Evolutionary conservation across 2,113 vertebrate genomes (phyloP).

Genomic region (Oplegnathus fasciatus): DNA sequence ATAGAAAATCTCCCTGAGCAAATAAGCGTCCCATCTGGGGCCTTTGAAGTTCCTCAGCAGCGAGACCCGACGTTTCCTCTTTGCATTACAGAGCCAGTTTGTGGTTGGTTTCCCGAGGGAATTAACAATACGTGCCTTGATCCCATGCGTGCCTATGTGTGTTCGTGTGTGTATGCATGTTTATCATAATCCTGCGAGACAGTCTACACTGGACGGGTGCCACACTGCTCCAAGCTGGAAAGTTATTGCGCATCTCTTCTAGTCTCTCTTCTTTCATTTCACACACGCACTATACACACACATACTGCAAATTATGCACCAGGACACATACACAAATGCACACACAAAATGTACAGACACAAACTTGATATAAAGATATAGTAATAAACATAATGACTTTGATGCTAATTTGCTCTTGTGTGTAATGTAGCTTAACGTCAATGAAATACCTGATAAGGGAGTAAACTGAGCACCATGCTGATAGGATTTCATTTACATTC

Average conservation of each 20-base stretch:
- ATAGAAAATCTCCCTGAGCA: slow-evolving; percentile 76
- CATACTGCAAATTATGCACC: not conserved
- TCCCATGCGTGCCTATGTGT: slow-evolving; percentile 57
- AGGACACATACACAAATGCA: not conserved
- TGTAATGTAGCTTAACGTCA: slow-evolving; percentile 41
- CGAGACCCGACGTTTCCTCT: slow-evolving; percentile 76
- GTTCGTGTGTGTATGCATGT: slow-evolving; percentile 28
- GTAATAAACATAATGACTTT: slow-evolving; percentile 29
- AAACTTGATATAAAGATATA: slow-evolving; percentile 16
- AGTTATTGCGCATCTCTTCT: slow-evolving; percentile 15
- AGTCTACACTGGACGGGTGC: slow-evolving; percentile 23
- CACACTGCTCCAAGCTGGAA: slow-evolving; percentile 4
- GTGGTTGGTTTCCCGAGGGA: slow-evolving; percentile 68
- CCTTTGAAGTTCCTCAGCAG: slow-evolving; percentile 78
- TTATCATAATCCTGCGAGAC: slow-evolving; percentile 2
- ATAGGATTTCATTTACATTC: slow-evolving; percentile 53
- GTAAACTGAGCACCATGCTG: slow-evolving; percentile 3
- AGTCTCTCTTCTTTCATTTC: not conserved
- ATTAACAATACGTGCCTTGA: slow-evolving; percentile 71
- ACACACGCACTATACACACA: not conserved
- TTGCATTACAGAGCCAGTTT: slow-evolving; percentile 76
- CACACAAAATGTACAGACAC: not conserved
- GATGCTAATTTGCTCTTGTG: slow-evolving; percentile 36
- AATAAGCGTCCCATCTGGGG: slow-evolving; percentile 74
- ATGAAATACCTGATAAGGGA: slow-evolving; percentile 45